Percentiles rank a stretch among this genome's conserved stretches.
These are phyloP conservation scores for Tribolium madens DNA, from an alignment of 1,140 invertebrate species.

Conservation along the genomic window DNA sequence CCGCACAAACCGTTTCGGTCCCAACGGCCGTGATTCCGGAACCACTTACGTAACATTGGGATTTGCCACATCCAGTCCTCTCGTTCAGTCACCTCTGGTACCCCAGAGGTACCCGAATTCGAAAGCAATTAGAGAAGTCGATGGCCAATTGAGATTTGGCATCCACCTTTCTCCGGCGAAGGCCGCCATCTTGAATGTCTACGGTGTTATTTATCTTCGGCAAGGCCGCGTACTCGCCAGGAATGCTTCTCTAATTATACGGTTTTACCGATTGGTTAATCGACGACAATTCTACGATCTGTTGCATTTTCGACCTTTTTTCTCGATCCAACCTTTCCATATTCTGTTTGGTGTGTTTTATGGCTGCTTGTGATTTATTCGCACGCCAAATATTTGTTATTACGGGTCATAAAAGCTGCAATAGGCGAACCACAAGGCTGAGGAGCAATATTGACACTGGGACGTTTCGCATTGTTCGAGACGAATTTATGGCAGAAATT, in stretches of 20 bases:
- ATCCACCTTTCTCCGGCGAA: conserved; percentile 45
- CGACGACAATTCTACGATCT: not conserved
- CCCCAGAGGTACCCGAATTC: conserved; percentile 3
- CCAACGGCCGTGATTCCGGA: not conserved
- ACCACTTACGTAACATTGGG: not conserved
- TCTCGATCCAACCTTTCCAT: not conserved
- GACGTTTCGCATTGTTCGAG: not conserved
- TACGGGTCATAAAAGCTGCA: conserved; percentile 10
- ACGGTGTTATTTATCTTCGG: conserved; percentile 40
- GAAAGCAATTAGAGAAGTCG: conserved; percentile 27
- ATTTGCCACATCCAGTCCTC: not conserved
- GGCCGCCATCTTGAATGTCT: conserved; percentile 35
- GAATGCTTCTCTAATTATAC: conserved; percentile 39
- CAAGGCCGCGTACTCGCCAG: conserved; percentile 43
- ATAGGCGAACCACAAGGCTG: not conserved
- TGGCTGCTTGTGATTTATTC: conserved; percentile 15
- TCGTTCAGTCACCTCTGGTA: conserved; percentile 28
- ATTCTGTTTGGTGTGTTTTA: conserved; percentile 12
- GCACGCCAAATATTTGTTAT: conserved; percentile 28
- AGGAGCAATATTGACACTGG: conserved; percentile 7
- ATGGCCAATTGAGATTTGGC: conserved; percentile 34
- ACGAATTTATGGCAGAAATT: conserved; percentile 17
- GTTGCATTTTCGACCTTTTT: conserved; percentile 23
- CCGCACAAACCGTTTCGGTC: not conserved
- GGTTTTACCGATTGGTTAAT: conserved; percentile 8